Base-by-base conservation (phyloP, 2,113 vertebrate species). In the Nesogale talazaci region DNA sequence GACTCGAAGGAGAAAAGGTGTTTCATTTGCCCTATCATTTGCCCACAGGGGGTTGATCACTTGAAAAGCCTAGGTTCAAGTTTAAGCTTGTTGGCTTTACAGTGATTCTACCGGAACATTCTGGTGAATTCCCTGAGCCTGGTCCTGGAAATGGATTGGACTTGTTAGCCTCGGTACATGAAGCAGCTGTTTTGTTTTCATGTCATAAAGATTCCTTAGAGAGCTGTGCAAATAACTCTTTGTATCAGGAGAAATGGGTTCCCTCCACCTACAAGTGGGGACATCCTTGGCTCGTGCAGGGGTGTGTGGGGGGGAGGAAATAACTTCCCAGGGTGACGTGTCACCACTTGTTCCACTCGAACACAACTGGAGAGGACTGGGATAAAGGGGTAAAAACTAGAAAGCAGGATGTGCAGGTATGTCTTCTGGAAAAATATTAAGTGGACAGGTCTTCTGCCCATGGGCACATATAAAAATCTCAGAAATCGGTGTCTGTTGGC, bases 131-230 rank as follows among this genome's bases (percentile, higher is more conserved):
- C 56, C 75, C 22, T n/a, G n/a, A 83, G 19, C 31, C 2, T 36
- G 23, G 61, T 67, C 63, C 91, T 79, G 52, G 76, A 87, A 90
- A 84, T 67, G 84, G 61, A 75, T 85, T 90, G 89, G 69, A 92
- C 63, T 87, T 70, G 61, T 42, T 90, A 10, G 80, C 70, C 93
- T 94, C 65, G 82, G 3, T 79, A 65, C 3, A 6, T 40, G 86
- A 95, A 78, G 31, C 38, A 89, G 63, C 72, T 78, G 86, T 81
- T 94, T 86, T 96, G 79, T 89, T 82, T 94, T 90, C 29, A 74
- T 17, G 81, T 75, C 38, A 84, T 56, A 87, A 69, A 76, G 56
- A 61, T 17, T 75, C 36, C 14, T 63, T 34, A 83, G 22, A 76
- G 17, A 91, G 63, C 57, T n/a, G 3, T 72, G 61, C 27, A 90